Percentiles rank a stretch among this genome's conserved stretches.
phyloP scores from a whole-genome alignment of 2,797 vertebrate species.

The Monodelphis domestica region DNA sequence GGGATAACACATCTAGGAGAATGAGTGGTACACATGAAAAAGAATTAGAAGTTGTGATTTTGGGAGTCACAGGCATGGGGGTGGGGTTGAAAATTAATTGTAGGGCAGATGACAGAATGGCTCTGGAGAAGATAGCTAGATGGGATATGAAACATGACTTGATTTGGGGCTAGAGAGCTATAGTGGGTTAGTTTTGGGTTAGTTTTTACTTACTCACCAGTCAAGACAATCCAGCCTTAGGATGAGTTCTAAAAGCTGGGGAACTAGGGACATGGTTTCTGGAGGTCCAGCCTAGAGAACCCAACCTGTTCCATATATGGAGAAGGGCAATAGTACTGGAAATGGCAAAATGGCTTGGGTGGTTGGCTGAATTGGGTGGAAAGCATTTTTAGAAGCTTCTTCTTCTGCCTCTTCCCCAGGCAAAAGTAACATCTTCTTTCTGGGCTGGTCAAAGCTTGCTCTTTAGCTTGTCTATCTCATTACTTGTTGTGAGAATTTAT shows the following conservation, averaged over 20 bases:
- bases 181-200: background rate
- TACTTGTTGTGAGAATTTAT: background rate
- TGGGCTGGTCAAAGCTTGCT: background rate
- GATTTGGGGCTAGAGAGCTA: background rate
- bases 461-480: background rate
- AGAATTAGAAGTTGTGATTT: background rate
- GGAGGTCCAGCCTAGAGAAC: background rate
- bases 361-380: background rate
- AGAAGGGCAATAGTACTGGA: background rate
- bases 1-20: background rate
- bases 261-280: background rate
- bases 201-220: background rate
- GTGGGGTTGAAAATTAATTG: background rate
- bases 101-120: background rate
- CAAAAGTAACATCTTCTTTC: background rate
- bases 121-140: background rate
- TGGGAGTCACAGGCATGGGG: background rate
- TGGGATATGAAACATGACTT: background rate
- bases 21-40: background rate
- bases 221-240: background rate
- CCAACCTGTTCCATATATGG: background rate
- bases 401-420: background rate
- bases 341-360: background rate
- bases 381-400: background rate
- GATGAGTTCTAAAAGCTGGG: background rate